Percentiles rank a stretch among this genome's conserved stretches.
Conservation (phyloP, 2,797 vertebrate species). For the Thalassophryne amazonica region DNA sequence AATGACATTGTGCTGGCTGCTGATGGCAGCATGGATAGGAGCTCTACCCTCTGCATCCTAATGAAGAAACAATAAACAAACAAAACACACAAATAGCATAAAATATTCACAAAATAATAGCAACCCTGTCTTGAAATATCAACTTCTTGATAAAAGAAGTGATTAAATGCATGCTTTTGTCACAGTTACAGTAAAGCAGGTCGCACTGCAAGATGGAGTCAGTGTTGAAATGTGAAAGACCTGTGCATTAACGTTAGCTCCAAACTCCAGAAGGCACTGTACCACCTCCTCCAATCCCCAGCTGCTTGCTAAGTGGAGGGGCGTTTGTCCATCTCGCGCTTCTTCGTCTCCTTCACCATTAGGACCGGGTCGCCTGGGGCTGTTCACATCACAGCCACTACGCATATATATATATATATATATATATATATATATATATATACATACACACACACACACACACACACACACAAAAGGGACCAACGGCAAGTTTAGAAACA, state of each 20-base stretch:
- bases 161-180: not conserved
- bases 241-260: conserved; percentile 95
- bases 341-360: conserved; percentile 96
- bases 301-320: conserved; percentile 92
- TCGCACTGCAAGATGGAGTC: not conserved
- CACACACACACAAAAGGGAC: no score
- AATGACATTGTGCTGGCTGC: conserved; percentile 93
- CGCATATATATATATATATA: not conserved
- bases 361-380: conserved; percentile 86
- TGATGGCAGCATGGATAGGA: conserved; percentile 93
- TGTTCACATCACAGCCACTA: conserved; percentile 96
- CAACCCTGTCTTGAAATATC: no score
- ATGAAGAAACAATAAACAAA: not conserved
- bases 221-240: conserved; percentile 57
- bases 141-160: no score
- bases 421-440: no score
- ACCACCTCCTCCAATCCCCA: conserved; percentile 96
- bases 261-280: conserved; percentile 98
- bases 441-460: no score
- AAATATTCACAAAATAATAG: no score
- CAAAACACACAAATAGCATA: not conserved
- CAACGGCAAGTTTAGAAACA: no score
- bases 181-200: not conserved
- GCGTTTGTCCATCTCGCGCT: conserved; percentile 92
- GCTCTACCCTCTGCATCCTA: conserved; percentile 96